Base-by-base conservation (phyloP, 2,888 invertebrate genomes). In the Thalpophila matura region DNA sequence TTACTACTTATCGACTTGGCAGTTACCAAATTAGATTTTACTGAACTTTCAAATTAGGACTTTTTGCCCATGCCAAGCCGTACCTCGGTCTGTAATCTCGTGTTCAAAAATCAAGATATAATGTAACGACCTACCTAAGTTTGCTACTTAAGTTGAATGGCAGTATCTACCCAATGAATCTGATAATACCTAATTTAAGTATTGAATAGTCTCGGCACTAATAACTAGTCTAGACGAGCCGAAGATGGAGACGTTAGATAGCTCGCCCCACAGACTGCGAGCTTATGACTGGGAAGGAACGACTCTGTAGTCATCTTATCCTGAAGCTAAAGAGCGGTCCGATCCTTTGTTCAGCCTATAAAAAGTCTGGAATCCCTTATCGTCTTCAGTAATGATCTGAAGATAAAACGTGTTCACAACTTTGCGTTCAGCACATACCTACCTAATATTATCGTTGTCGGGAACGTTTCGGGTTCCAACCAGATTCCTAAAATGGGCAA, bases 391-490 rank as follows among this genome's bases (percentile, higher is more conserved):
- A 33, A 33, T 29, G 14, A 50, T 66, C 18, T 42, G 33, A 18
- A 5, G 33, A 43, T 20, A 1, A 18, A n/a, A 26, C 46, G 31
- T 4, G 20, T 4, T 31, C 18, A 18, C 35, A 68, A 37, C 27
- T 38, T 59, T 31, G 9, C 12, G 27, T 31, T 37, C 27, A 27
- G 20, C 22, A 18, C n/a, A n/a, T n/a, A n/a, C n/a, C n/a, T n/a
- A n/a, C n/a, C 20, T 37, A 43, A 33, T 10, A 38, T 45, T 20
- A 4, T 38, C 27, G n/a, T 20, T 26, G 42, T 71, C 50, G 26
- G 22, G 16, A 16, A 12, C 31, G 43, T 24, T 37, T 72, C 14
- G 31, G 64, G 37, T 64, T 64, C 22, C 31, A 16, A 50, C 49
- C 43, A 18, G 43, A 45, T 70, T 10, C 22, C 26, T 18, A 63